A percentile compares a stretch with the other conserved stretches of the same genome.
phyloP scores from a whole-genome alignment of 1,140 invertebrate genomes.

The Hormaphis cornu region DNA sequence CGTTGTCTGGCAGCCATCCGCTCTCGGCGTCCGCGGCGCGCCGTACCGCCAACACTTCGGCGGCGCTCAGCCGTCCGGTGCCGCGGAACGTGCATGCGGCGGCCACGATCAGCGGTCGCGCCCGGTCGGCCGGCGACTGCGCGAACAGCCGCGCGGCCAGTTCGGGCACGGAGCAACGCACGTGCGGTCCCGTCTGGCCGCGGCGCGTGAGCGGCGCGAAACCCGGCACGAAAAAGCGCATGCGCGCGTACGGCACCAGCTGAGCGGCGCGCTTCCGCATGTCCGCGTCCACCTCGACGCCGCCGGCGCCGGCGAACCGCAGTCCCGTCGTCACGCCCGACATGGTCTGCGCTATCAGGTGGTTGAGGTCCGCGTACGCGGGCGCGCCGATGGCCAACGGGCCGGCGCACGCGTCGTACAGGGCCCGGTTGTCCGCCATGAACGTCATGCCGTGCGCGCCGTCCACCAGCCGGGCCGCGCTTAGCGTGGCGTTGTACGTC shows the following conservation, averaged over 20 bases:
- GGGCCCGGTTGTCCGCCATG: constrained; percentile 55
- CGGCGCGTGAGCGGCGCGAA: constrained; percentile 55
- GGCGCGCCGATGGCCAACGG: constrained; percentile 50
- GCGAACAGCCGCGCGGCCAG: background rate
- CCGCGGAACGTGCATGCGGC: constrained; percentile 16
- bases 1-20: constrained; percentile 10
- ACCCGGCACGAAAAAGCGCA: constrained; percentile 50
- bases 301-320: constrained; percentile 55
- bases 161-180: background rate
- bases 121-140: background rate
- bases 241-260: constrained; percentile 47
- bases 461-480: constrained; percentile 55
- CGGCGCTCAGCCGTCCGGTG: background rate
- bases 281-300: constrained; percentile 52
- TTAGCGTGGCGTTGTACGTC: constrained; percentile 56
- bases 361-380: constrained; percentile 52
- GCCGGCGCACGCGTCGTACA: constrained; percentile 54
- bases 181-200: constrained; percentile 48
- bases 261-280: constrained; percentile 59
- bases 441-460: constrained; percentile 55
- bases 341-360: constrained; percentile 51
- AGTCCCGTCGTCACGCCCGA: constrained; percentile 52
- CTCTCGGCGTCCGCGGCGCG: background rate
- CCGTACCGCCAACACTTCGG: too few relatives aligned
- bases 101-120: background rate